Base-by-base conservation (phyloP, 1,140 invertebrate genomes). In the Rhyacophila brunnea region DNA sequence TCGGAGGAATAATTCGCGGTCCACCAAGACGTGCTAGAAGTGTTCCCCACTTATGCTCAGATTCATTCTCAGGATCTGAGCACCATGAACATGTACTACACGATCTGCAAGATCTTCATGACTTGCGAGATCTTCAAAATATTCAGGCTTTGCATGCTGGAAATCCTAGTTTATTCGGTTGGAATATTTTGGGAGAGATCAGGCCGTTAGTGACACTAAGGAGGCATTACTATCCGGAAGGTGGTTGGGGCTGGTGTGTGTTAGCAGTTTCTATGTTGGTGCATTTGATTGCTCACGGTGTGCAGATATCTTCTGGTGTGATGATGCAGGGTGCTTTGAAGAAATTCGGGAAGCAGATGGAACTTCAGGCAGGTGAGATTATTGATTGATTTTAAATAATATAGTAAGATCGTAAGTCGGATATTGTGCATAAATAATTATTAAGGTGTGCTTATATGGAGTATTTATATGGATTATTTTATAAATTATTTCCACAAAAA, bases 241-340 rank as follows among this genome's bases (percentile, higher is more conserved):
- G 87, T 1, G 88, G 88, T 1, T 92, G 89, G 89, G 90, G 90
- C 0, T 92, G 88, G 87, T 82, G 88, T 13, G 82, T 91, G 6
- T 79, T 87, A 0, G 77, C 78, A 1, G 87, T 86, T 20, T 83
- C 85, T 4, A 79, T 86, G 18, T 66, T 87, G 2, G 83, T 85
- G n/a, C 83, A 87, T 58, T 70, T 87, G 7, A 71, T 89, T n/a
- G 83, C 81, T 47, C 81, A 86, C 46, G 86, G 86, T 9, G 63
- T 87, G 34, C 86, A 88, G 65, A 74, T 87, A 52, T 83, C 83
- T 46, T 72, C 78, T 18, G 80, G 81, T 1, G 73, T 82, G 17
- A 68, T 83, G 19, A 70, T 79, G 17, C 71, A 79, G 34, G 79
- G 80, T 43, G 73, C 77, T 19, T 68, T 79, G 13, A 74, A 70